phyloP scores from a whole-genome alignment of 2,888 invertebrate species.

The Linnaemya vulpina region DNA sequence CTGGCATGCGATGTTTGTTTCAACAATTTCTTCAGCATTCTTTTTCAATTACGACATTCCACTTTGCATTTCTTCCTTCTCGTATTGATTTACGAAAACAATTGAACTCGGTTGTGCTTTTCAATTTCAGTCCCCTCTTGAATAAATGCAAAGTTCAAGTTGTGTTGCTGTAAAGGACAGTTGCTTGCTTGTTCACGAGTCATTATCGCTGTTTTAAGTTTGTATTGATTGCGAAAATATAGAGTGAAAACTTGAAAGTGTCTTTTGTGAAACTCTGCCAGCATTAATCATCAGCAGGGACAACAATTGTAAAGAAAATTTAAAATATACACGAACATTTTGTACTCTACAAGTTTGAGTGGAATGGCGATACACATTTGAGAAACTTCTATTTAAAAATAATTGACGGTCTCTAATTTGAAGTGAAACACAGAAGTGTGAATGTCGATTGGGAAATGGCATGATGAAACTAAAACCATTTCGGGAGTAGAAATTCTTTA shows the following conservation, averaged over 20 bases:
- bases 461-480: neutral
- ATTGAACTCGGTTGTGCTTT: constrained; percentile 9
- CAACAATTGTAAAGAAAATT: neutral
- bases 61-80: neutral
- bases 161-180: neutral
- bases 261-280: neutral
- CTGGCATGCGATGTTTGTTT: too few relatives aligned
- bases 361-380: neutral
- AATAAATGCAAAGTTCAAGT: constrained; percentile 15
- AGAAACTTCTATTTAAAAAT: too few relatives aligned
- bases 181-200: constrained; percentile 17
- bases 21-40: neutral
- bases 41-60: neutral
- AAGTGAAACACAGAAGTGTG: too few relatives aligned
- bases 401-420: too few relatives aligned
- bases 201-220: neutral
- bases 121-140: neutral
- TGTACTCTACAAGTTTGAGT: neutral
- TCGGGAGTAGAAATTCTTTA: too few relatives aligned
- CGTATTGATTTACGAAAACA: neutral
- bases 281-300: constrained; percentile 14
- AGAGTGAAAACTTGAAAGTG: neutral
- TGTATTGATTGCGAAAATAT: constrained; percentile 15
- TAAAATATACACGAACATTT: neutral
- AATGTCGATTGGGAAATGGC: neutral